Percentiles rank a stretch among this genome's conserved stretches.
Evolutionary conservation across 1,140 invertebrate species (phyloP).

Genomic region (Vanessa tameamea): DNA sequence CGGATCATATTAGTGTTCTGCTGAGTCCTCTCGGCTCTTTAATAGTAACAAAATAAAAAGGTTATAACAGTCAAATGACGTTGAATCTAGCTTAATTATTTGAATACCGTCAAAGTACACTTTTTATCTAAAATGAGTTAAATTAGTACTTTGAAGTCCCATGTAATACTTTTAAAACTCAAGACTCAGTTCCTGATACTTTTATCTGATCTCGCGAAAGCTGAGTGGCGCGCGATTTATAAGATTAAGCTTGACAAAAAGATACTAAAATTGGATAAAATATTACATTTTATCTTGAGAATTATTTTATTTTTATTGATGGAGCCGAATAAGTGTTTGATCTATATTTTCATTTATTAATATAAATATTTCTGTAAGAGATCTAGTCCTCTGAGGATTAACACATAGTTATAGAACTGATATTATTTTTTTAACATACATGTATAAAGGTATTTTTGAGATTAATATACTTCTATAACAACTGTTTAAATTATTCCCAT

Average conservation of each 20-base stretch:
- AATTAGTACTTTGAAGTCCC: background rate
- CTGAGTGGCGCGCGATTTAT: slow-evolving; percentile 28
- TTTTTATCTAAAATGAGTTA: background rate
- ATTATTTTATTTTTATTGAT: slow-evolving; percentile 6
- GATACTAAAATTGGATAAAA: slow-evolving; percentile 13
- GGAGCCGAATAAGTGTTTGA: background rate
- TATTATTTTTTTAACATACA: no score
- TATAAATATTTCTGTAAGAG: no score
- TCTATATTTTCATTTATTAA: no score
- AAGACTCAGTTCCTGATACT: background rate
- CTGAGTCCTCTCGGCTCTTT: no score
- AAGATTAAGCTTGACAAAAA: slow-evolving; percentile 33
- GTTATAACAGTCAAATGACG: no score
- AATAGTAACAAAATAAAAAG: no score
- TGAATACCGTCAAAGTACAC: background rate
- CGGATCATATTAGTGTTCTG: no score
- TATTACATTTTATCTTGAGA: slow-evolving; percentile 5
- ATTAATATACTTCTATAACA: no score
- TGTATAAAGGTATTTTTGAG: no score
- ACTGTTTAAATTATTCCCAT: no score
- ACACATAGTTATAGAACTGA: no score
- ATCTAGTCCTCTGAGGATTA: no score
- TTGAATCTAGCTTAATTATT: background rate
- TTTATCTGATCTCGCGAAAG: slow-evolving; percentile 22
- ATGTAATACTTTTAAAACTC: slow-evolving; percentile 7